Evolutionary conservation across 2,888 invertebrate species (phyloP).

Genomic region (Leptogaster cylindrica): DNA sequence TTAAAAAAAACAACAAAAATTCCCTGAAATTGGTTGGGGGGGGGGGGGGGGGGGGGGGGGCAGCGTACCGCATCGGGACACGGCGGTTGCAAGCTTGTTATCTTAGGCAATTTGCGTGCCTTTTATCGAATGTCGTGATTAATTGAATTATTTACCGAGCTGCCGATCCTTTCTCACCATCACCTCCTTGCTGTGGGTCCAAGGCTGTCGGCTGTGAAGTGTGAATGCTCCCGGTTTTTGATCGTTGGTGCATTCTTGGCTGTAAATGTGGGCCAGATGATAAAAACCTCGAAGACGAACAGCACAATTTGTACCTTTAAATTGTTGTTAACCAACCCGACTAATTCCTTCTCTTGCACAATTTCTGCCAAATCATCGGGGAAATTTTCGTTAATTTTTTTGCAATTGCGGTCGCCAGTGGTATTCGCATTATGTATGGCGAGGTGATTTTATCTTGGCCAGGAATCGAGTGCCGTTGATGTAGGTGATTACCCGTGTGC

Average conservation of each 20-base stretch:
- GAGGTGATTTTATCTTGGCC: conserved; percentile 7
- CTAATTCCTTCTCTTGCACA: neutral
- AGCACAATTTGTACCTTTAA: conserved; percentile 15
- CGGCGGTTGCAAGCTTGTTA: conserved; percentile 8
- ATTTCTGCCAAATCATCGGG: neutral
- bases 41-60: no score
- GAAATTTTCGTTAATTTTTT: neutral
- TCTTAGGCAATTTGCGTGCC: conserved; percentile 20
- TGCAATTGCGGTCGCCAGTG: neutral
- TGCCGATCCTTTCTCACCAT: neutral
- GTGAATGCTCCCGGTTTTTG: no score
- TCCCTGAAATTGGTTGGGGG: no score
- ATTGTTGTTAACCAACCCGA: neutral
- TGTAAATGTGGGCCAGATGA: neutral
- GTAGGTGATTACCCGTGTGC: conserved; percentile 16
- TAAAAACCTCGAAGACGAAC: neutral
- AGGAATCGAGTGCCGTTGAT: neutral
- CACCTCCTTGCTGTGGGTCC: no score
- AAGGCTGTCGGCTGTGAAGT: no score
- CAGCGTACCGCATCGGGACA: neutral
- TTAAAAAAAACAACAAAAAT: no score
- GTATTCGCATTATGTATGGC: neutral
- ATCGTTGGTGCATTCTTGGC: neutral
- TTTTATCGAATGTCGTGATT: conserved; percentile 24
- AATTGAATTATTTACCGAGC: conserved; percentile 23